Conservation (phyloP, 2,797 vertebrate species). For the Catharus ustulatus region DNA sequence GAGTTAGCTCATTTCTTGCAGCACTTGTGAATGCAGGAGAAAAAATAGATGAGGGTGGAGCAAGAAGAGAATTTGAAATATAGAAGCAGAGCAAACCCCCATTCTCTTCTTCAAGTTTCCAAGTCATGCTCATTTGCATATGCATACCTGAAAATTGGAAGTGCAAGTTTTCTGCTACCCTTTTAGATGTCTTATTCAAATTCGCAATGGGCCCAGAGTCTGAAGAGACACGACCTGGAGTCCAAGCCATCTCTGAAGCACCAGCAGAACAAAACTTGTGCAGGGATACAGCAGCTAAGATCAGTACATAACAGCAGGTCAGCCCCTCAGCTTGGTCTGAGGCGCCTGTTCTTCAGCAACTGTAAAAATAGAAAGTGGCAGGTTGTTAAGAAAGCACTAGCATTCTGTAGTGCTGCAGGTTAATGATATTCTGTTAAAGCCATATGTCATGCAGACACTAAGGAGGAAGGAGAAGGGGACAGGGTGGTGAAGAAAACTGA, state of each 20-base stretch:
- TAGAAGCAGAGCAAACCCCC: not conserved
- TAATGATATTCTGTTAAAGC: not conserved
- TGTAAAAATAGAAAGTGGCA: not conserved
- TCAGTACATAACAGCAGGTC: not conserved
- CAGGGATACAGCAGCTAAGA: not conserved
- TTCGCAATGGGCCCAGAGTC: fast-evolving
- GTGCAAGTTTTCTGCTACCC: not conserved
- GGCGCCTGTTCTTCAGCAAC: not conserved
- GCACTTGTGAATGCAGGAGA: not conserved
- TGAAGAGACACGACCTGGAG: not conserved
- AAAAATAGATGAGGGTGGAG: not conserved
- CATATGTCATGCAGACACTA: not conserved
- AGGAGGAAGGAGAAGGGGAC: not conserved
- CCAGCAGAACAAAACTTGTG: not conserved
- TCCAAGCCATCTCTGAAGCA: not conserved
- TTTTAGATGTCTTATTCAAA: not conserved
- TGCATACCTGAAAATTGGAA: not conserved
- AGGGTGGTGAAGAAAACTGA: not conserved
- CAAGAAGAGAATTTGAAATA: not conserved
- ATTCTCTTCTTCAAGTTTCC: not conserved
- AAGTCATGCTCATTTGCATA: not conserved
- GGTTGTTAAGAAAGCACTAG: not conserved
- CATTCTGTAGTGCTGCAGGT: not conserved
- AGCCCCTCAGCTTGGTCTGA: not conserved
- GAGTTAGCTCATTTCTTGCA: not conserved